A percentile compares a stretch with the other conserved stretches of the same genome.
Evolutionary conservation across 35 echinoderm and acorn worm species (phyloP).

Genomic region (Lytechinus variegatus): DNA sequence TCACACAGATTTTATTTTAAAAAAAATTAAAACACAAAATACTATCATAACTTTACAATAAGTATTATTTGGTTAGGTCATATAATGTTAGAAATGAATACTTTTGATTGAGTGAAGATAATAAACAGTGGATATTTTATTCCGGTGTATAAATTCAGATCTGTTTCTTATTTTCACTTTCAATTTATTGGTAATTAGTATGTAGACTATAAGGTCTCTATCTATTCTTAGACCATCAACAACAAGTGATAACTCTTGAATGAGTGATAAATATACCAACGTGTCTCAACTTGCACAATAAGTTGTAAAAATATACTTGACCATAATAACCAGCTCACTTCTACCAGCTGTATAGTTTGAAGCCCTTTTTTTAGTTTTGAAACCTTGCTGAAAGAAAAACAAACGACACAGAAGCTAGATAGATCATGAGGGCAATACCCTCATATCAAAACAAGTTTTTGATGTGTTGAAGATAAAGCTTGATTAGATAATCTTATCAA

Average conservation of each 20-base stretch:
- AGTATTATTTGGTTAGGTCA: no score
- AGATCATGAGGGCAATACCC: slow-evolving; percentile 17
- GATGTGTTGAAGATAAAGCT: neutral
- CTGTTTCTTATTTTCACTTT: neutral
- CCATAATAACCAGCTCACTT: neutral
- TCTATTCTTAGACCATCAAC: neutral
- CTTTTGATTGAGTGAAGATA: no score
- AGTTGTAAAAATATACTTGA: neutral
- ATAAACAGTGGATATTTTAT: no score
- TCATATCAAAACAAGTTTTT: slow-evolving; percentile 1
- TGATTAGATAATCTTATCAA: neutral
- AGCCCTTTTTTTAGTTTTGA: neutral
- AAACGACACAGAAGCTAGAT: neutral
- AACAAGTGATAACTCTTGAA: neutral
- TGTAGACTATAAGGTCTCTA: neutral
- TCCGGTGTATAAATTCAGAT: neutral
- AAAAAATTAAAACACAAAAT: no score
- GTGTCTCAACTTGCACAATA: neutral
- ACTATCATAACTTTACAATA: no score
- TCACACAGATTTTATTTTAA: no score
- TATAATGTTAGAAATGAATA: no score
- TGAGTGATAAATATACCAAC: neutral
- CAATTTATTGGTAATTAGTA: neutral
- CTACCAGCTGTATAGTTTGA: neutral
- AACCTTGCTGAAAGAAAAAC: neutral